Conservation (phyloP, 2,888 invertebrate genomes). For the Macrophya alboannulata region DNA sequence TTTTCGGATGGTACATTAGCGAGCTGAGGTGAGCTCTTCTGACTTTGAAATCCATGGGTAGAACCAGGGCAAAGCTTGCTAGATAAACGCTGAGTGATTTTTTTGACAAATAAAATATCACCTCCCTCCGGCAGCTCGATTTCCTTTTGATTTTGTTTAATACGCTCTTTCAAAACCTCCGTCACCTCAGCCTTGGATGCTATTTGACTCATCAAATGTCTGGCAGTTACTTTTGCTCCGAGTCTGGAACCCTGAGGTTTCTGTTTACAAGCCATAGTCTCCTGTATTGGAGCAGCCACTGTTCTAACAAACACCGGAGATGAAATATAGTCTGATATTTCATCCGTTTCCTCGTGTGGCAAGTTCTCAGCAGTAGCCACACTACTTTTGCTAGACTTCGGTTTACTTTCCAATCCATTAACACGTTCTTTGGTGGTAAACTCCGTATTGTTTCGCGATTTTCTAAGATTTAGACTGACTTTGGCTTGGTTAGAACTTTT, state of each 20-base stretch:
- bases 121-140: conserved; percentile 78
- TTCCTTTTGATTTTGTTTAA: conserved; percentile 79
- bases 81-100: conserved; percentile 81
- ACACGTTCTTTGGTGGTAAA: conserved; percentile 19
- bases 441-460: neutral
- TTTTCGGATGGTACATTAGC: conserved; percentile 50
- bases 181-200: conserved; percentile 82
- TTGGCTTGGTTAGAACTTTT: neutral
- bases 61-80: conserved; percentile 76
- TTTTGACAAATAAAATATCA: conserved; percentile 82
- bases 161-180: conserved; percentile 81
- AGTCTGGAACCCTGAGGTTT: conserved; percentile 61
- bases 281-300: neutral
- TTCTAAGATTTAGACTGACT: neutral
- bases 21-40: conserved; percentile 66
- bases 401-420: conserved; percentile 40
- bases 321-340: neutral
- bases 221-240: conserved; percentile 63
- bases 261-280: conserved; percentile 38
- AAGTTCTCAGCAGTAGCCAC: neutral
- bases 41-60: conserved; percentile 65
- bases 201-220: conserved; percentile 82
- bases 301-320: neutral
- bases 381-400: neutral
- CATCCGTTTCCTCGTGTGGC: neutral